These are phyloP conservation scores for Cyaniris semiargus DNA, from an alignment of 2,888 invertebrate species.

Conservation along the genomic window DNA sequence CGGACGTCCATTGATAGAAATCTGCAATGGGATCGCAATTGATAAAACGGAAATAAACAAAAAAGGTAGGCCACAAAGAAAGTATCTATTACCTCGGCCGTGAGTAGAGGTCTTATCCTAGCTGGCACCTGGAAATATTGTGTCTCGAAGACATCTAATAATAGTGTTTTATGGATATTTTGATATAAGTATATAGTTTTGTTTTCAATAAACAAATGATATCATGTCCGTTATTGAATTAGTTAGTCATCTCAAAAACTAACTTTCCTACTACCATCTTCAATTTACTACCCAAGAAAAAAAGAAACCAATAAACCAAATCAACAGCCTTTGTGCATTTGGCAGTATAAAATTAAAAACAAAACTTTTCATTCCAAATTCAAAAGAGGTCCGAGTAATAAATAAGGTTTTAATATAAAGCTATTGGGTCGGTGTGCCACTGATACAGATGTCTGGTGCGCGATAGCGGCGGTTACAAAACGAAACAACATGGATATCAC, in stretches of 20 bases:
- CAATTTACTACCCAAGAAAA: neutral
- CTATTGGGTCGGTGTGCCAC: slow-evolving; percentile 69
- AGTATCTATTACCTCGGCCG: slow-evolving; percentile 10
- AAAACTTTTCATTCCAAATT: slow-evolving; percentile 59
- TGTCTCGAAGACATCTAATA: neutral
- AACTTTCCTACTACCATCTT: neutral
- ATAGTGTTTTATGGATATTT: neutral
- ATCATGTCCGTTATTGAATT: neutral
- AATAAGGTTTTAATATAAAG: slow-evolving; percentile 73
- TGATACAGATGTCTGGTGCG: slow-evolving; percentile 73
- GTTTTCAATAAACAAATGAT: too few species aligned
- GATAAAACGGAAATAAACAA: slow-evolving; percentile 16
- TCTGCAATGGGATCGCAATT: slow-evolving; percentile 15
- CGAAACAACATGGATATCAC: slow-evolving; percentile 75
- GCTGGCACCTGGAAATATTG: slow-evolving; percentile 6
- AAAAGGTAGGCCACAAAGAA: slow-evolving; percentile 9
- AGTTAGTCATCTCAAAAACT: slow-evolving; percentile 53
- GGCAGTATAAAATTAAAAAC: slow-evolving; percentile 45
- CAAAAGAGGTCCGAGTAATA: slow-evolving; percentile 64
- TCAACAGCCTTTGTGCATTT: slow-evolving; percentile 23
- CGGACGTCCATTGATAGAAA: slow-evolving; percentile 10
- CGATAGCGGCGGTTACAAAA: slow-evolving; percentile 74
- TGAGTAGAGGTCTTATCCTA: slow-evolving; percentile 3
- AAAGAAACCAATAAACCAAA: slow-evolving; percentile 10
- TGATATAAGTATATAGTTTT: too few species aligned